phyloP scores from a whole-genome alignment of 2,888 invertebrate genomes.

The Candidula unifasciata region DNA sequence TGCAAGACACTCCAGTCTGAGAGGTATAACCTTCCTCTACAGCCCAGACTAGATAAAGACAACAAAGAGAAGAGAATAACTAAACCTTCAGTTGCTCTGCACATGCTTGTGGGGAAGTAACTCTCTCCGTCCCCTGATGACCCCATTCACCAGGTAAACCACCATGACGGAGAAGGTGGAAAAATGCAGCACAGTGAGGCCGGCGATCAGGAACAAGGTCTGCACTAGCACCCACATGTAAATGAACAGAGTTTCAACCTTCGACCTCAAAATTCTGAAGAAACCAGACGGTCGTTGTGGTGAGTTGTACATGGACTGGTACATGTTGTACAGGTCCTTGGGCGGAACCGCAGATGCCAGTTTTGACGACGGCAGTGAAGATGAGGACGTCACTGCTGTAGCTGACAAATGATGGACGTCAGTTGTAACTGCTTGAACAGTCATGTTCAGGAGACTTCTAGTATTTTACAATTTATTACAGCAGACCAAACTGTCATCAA shows the following conservation, averaged over 20 bases:
- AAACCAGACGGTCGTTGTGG: neutral
- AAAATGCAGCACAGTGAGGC: conserved; percentile 47
- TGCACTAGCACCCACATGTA: conserved; percentile 44
- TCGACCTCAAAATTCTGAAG: conserved; percentile 15
- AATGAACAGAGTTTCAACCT: conserved; percentile 18
- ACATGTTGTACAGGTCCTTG: conserved; percentile 3
- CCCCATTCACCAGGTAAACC: conserved; percentile 46
- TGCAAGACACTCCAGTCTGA: no score
- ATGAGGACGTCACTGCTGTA: neutral
- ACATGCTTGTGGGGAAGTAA: conserved; percentile 24
- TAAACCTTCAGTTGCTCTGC: neutral
- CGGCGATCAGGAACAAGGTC: conserved; percentile 34
- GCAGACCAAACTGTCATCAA: no score
- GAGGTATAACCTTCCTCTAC: no score
- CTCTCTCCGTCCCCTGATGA: conserved; percentile 37
- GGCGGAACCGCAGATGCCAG: neutral
- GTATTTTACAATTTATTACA: no score
- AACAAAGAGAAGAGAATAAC: neutral
- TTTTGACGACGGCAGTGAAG: neutral
- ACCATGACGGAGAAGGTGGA: conserved; percentile 45
- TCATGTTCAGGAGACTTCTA: neutral
- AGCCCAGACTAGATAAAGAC: neutral
- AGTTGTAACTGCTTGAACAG: neutral
- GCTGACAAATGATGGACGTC: neutral
- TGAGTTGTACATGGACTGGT: conserved; percentile 13